Evolutionary conservation across 2,797 vertebrate species (phyloP).

Genomic region (Florisuga fusca): DNA sequence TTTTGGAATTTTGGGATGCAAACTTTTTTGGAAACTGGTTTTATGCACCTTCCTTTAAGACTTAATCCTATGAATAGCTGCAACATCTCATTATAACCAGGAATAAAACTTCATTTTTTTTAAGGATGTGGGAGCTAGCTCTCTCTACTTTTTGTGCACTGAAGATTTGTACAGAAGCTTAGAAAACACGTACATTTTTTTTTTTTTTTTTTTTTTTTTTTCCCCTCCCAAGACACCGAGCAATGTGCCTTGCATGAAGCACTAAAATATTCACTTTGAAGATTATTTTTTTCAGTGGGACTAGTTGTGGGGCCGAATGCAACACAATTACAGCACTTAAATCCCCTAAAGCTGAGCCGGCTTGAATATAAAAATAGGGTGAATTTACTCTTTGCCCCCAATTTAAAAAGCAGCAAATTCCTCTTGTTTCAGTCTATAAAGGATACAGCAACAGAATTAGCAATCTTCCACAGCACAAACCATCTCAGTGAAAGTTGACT

Average conservation of each 20-base stretch:
- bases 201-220: background rate
- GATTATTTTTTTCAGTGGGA: conserved; percentile 56
- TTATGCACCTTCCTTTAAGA: conserved; percentile 19
- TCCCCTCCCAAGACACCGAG: conserved; percentile 22
- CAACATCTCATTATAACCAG: conserved; percentile 45
- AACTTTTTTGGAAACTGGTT: background rate
- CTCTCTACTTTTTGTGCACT: background rate
- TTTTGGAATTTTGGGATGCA: background rate
- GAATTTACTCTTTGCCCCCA: conserved; percentile 73
- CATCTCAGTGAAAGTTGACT: conserved; percentile 45
- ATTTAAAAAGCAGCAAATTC: conserved; percentile 73
- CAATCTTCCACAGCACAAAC: conserved; percentile 49
- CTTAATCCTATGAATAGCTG: conserved; percentile 54
- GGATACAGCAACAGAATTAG: conserved; percentile 32
- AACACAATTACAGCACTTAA: conserved; percentile 71
- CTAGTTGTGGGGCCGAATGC: conserved; percentile 58
- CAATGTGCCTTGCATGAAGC: conserved; percentile 53
- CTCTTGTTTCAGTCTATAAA: conserved; percentile 67
- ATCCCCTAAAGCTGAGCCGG: conserved; percentile 71
- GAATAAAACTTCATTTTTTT: conserved; percentile 26
- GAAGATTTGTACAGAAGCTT: conserved; percentile 47
- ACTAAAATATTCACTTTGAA: conserved; percentile 74
- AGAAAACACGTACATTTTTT: conserved; percentile 46
- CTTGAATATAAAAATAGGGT: conserved; percentile 70
- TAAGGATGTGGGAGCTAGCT: conserved; percentile 10